Base-by-base conservation (phyloP, 2,888 invertebrate species). In the Sialis lutaria region DNA sequence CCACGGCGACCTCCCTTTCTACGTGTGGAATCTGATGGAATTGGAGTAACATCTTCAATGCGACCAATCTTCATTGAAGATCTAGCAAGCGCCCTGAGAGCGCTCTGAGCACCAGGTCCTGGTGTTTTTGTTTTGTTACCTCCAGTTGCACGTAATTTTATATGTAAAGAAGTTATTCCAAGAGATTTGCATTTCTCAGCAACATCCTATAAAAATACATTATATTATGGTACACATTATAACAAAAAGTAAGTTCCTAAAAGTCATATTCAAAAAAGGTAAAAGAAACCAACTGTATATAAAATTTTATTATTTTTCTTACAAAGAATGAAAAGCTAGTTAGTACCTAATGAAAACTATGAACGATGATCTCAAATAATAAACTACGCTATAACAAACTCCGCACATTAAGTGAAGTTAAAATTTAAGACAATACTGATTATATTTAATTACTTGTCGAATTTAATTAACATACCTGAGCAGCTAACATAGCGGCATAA, bases 401-500 rank as follows among this genome's bases (percentile, higher is more conserved):
- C 22, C 2, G 4, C 22, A 22, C 2, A 22, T 22, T 22, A 22
- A 22, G 22, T 22, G 22, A 22, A 22, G 22, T 22, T 22, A 22
- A 22, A 22, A 22, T 22, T 4, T 22, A 2, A 22, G 22, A 22
- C 4, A 22, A 22, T 22, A 22, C 22, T 22, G 2, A 22, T 22
- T 22, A 22, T 22, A 22, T 4, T 22, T 22, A 2, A 22, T 22
- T 22, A 2, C 22, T 22, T 22, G 22, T 22, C 22, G 22, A 22
- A 22, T 22, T 22, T 37, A 6, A 33, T 31, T 6, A n/a, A 43
- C 12, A 61, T 68, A 88, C 88, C 77, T 98, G 97, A 55, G 97
- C 97, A 58, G 98, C 98, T 72, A 98, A 92, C 98, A 98, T 99
- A 80, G 98, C 98, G 60, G 98, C 98, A 65, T 98, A 99, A 43